Conservation (phyloP, 2,113 vertebrate genomes). For the Cnemophilus loriae region DNA sequence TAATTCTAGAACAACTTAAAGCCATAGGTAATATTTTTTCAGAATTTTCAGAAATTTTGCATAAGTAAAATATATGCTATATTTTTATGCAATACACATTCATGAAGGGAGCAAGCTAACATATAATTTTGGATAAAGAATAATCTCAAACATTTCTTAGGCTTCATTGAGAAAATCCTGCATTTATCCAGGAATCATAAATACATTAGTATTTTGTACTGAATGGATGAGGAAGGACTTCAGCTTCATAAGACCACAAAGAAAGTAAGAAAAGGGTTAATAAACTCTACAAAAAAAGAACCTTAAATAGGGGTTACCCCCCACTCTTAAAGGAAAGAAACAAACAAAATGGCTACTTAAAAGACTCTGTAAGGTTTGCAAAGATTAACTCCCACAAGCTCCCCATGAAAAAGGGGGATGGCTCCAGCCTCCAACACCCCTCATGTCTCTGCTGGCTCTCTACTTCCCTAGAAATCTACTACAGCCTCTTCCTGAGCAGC, state of each 20-base stretch:
- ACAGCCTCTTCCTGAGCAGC: neutral
- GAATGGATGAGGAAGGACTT: neutral
- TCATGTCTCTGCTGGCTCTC: neutral
- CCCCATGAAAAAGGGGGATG: neutral
- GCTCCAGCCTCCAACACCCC: accelerated
- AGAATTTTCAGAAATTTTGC: neutral
- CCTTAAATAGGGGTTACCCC: neutral
- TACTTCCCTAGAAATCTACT: neutral
- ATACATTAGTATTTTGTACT: neutral
- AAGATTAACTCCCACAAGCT: neutral
- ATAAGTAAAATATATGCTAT: neutral
- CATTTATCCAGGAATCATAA: neutral
- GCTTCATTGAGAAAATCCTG: neutral
- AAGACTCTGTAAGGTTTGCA: neutral
- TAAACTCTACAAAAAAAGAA: neutral
- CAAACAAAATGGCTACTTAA: neutral
- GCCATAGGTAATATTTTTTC: neutral
- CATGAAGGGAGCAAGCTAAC: neutral
- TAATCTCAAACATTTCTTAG: neutral
- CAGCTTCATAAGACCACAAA: neutral
- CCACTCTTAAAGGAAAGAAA: neutral
- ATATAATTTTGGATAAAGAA: neutral
- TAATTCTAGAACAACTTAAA: neutral
- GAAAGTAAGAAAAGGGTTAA: neutral
- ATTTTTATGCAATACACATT: neutral